phyloP scores from a whole-genome alignment of 2,797 vertebrate species.

The Phoxinus dragarum region DNA sequence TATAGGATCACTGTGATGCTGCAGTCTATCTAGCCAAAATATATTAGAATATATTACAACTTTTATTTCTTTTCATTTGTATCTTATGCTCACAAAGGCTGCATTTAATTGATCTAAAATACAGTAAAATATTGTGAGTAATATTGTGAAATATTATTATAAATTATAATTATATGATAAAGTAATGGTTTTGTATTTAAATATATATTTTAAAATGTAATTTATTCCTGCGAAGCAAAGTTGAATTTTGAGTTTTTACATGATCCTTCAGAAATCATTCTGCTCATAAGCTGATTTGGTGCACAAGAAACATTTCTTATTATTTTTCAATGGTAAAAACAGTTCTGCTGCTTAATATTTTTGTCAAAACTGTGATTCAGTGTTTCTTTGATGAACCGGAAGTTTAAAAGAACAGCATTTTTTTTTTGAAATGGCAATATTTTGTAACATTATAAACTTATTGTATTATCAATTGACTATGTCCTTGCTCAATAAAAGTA shows the following conservation, averaged over 20 bases:
- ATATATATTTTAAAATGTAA: background rate
- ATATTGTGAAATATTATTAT: background rate
- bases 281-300: background rate
- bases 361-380: background rate
- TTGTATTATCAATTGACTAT: background rate
- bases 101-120: background rate
- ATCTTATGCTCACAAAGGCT: background rate
- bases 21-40: background rate
- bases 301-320: background rate
- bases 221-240: background rate
- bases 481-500: background rate
- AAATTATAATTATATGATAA: background rate
- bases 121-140: background rate
- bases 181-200: background rate
- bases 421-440: background rate
- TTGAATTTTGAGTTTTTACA: too few species aligned
- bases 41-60: background rate
- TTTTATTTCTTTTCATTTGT: background rate
- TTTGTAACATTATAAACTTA: background rate
- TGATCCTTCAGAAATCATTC: background rate
- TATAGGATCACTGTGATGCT: background rate
- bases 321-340: background rate
- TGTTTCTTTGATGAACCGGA: background rate
- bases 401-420: background rate
- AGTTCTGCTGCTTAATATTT: background rate